A percentile compares a stretch with the other conserved stretches of the same genome.
phyloP scores from a whole-genome alignment of 2,888 invertebrate species.

The Euclidia mi region DNA sequence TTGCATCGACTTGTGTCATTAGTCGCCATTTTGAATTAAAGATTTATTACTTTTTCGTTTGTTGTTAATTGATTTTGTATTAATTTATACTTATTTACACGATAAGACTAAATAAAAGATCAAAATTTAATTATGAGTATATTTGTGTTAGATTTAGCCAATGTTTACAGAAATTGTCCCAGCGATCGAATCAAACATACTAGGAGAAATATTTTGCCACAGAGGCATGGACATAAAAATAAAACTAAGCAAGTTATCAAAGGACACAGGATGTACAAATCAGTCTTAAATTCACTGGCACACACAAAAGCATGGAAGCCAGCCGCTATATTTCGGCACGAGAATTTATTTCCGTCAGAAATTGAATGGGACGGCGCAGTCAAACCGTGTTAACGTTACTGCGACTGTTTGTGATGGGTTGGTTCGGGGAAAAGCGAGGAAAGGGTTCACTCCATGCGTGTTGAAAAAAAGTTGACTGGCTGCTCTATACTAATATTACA shows the following conservation, averaged over 20 bases:
- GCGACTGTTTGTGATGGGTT: constrained; percentile 21
- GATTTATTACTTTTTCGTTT: no score
- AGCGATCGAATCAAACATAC: no score
- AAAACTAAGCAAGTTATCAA: constrained; percentile 43
- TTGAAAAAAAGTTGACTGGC: constrained; percentile 11
- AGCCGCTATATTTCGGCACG: constrained; percentile 66
- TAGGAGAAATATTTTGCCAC: no score
- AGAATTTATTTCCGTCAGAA: constrained; percentile 69
- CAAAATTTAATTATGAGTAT: no score
- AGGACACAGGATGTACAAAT: constrained; percentile 45
- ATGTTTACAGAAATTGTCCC: no score
- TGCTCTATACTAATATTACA: constrained; percentile 9
- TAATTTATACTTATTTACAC: no score
- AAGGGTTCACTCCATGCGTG: neutral
- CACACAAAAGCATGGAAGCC: constrained; percentile 55
- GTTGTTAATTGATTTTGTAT: no score
- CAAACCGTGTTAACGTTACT: constrained; percentile 49
- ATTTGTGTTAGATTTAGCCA: no score
- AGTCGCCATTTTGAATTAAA: no score
- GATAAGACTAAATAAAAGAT: no score
- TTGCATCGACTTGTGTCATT: no score
- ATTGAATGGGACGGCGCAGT: constrained; percentile 62
- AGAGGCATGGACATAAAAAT: no score
- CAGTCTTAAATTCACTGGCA: constrained; percentile 46
- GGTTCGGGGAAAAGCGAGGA: constrained; percentile 7